Evolutionary conservation across 2,888 invertebrate species (phyloP).

Genomic region (Apeira syringaria): DNA sequence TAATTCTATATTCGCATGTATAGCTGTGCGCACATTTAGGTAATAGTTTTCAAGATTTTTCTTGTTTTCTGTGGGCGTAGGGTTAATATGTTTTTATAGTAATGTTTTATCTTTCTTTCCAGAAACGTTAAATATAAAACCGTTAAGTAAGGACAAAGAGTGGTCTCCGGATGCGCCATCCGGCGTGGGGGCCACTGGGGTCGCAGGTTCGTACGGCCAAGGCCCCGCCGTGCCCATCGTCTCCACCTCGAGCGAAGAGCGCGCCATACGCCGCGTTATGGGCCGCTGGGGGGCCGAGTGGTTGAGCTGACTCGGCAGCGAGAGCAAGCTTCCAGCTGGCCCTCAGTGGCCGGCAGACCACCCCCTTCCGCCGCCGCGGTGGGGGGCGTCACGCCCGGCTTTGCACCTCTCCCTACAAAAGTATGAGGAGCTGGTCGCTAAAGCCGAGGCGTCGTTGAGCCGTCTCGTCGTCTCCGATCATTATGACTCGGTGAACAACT

Average conservation of each 20-base stretch:
- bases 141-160: conserved; percentile 77
- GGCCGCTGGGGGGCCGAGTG: conserved; percentile 97
- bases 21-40: no score
- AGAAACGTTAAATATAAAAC: conserved; percentile 82
- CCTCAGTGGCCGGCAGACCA: conserved; percentile 71
- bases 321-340: conserved; percentile 49
- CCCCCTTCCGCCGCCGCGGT: conserved; percentile 76
- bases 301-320: conserved; percentile 97
- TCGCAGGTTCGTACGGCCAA: conserved; percentile 46
- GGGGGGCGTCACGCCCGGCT: conserved; percentile 76
- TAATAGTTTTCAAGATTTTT: no score
- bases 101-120: conserved; percentile 35
- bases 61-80: no score
- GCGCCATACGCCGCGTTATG: conserved; percentile 83
- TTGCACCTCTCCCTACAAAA: conserved; percentile 90
- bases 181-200: conserved; percentile 73
- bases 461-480: conserved; percentile 92
- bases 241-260: conserved; percentile 73
- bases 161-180: conserved; percentile 72
- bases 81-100: no score
- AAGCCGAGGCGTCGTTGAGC: conserved; percentile 93
- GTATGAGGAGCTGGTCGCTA: conserved; percentile 92
- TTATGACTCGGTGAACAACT: conserved; percentile 95
- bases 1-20: no score
- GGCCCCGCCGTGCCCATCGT: conserved; percentile 55